Evolutionary conservation across 2,797 vertebrate genomes (phyloP), one percentile per base, ranked within the genome.

Genomic region (Heteromormyrus szaboi): DNA sequence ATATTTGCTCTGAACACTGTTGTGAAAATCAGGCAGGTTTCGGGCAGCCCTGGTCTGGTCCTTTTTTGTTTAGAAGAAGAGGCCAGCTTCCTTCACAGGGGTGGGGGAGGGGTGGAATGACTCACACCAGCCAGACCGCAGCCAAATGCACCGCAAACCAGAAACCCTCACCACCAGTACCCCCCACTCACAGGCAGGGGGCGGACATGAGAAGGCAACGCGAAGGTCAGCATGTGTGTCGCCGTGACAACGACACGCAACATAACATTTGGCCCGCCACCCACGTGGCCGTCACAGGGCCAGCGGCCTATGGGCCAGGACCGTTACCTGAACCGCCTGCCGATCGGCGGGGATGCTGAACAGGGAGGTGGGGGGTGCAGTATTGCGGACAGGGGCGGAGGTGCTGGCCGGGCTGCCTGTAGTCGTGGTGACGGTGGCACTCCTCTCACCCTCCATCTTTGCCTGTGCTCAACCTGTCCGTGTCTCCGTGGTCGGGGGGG

Each of bases 261-360:
- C 79, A 83, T 83, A 19, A 25, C 81, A 84, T 22, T 50, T n/a
- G 41, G 46, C 22, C 46, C 3, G 7, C n/a, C 79, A 17, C 17
- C 2, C 9, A 29, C 22, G 46, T 84, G 81, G 85, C 50, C 12
- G 0, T 53, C 2, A 56, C 53, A 37, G 51, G 51, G 51, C 22
- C 19, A 19, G 44, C 19, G 62, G 62, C 54, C 44, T n/a, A 17
- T 6, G 12, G 59, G n/a, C 22, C 87, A n/a, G 48, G 17, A 87
- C 86, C 91, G 48, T 92, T 96, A 98, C 97, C 97, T 98, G 98
- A 9, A 98, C 97, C 0, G 97, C 96, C 91, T 98, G 97, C 88
- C 96, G 95, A 92, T 98, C 97, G 0, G 97, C 93, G 1, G 97
- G 95, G 89, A 96, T 92, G 4, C 97, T 97, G 92, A 97, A 96